Conservation (phyloP, 2,888 invertebrate species). For the Busseola fusca region DNA sequence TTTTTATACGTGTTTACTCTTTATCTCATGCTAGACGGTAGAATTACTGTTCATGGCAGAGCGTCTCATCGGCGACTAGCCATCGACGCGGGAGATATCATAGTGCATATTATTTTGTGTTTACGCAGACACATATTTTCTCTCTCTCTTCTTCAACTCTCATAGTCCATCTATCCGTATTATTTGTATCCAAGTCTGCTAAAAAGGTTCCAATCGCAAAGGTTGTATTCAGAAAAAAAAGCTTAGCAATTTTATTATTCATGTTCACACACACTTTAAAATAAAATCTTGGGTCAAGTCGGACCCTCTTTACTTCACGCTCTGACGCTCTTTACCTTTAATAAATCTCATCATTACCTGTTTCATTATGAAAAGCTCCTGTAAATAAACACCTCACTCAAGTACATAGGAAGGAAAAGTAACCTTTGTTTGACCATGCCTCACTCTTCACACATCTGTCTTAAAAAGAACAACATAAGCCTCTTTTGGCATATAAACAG, state of each 20-base stretch:
- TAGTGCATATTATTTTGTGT: neutral
- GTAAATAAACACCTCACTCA: slow-evolving; percentile 8
- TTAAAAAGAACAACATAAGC: neutral
- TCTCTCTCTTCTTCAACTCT: neutral
- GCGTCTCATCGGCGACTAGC: neutral
- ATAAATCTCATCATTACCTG: slow-evolving; percentile 23
- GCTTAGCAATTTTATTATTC: neutral
- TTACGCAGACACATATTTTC: neutral
- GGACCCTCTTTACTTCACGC: neutral
- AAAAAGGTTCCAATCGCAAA: neutral
- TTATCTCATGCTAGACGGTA: neutral
- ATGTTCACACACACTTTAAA: neutral
- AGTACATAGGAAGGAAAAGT: neutral
- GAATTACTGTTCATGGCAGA: neutral
- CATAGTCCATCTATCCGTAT: neutral
- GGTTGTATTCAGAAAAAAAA: neutral
- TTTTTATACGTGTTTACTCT: neutral
- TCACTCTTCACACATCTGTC: neutral
- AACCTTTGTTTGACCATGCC: neutral
- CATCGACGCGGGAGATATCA: neutral
- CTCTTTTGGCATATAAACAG: neutral
- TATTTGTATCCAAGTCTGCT: neutral
- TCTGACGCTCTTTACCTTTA: slow-evolving; percentile 17
- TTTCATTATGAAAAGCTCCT: slow-evolving; percentile 7
- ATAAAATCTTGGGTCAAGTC: neutral